Conservation (phyloP, 2,888 invertebrate species). For the Nomada lathburiana region DNA sequence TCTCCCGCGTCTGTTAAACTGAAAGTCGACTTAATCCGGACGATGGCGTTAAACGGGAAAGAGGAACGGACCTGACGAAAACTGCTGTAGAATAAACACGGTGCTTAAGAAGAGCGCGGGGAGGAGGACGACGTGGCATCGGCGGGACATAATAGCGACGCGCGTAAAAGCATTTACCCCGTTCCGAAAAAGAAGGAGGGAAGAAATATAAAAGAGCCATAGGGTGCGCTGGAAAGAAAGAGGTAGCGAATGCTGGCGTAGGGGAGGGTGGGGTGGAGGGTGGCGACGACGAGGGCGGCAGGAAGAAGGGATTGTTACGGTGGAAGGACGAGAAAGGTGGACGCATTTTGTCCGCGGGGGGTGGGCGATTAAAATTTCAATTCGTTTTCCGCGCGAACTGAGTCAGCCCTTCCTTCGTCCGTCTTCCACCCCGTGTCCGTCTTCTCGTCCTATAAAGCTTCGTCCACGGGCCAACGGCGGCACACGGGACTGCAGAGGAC, state of each 20-base stretch:
- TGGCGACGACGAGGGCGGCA: constrained; percentile 39
- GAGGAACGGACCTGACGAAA: constrained; percentile 8
- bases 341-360: constrained; percentile 66
- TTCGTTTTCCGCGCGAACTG: constrained; percentile 78
- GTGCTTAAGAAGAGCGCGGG: constrained; percentile 45
- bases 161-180: constrained; percentile 71
- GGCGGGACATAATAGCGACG: constrained; percentile 62
- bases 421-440: constrained; percentile 57
- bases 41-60: constrained; percentile 5
- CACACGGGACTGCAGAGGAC: constrained; percentile 65
- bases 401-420: constrained; percentile 73
- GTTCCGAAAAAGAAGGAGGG: constrained; percentile 17
- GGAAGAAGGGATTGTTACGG: constrained; percentile 59
- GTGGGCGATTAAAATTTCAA: constrained; percentile 79
- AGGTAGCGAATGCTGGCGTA: constrained; percentile 9
- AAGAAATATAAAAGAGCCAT: constrained; percentile 18
- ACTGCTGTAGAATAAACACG: constrained; percentile 60
- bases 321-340: constrained; percentile 60
- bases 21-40: not conserved
- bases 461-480: constrained; percentile 61
- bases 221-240: constrained; percentile 25
- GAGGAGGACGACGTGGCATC: constrained; percentile 29
- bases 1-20: not conserved
- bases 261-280: constrained; percentile 37
- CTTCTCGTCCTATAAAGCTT: constrained; percentile 60